phyloP scores from a whole-genome alignment of 2,888 invertebrate genomes.

The Erynnis tages region DNA sequence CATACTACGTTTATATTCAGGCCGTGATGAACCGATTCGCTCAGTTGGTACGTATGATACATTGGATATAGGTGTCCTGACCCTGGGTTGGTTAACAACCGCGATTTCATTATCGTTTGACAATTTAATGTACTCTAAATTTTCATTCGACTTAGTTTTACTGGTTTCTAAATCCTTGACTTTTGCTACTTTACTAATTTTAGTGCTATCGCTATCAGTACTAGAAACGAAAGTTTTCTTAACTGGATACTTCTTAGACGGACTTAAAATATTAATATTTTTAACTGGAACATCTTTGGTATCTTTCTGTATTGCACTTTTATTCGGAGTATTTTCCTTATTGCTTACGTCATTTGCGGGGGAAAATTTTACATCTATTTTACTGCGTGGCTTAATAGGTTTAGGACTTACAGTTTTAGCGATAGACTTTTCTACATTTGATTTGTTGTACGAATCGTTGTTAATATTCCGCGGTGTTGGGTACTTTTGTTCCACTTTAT shows the following conservation, averaged over 20 bases:
- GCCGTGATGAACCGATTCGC: constrained; percentile 52
- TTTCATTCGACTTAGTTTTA: constrained; percentile 68
- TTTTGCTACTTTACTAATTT: constrained; percentile 70
- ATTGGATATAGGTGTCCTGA: constrained; percentile 74
- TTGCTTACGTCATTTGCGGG: constrained; percentile 51
- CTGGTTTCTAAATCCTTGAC: constrained; percentile 74
- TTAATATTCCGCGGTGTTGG: constrained; percentile 58
- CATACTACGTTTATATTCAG: constrained; percentile 62
- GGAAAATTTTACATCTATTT: constrained; percentile 47
- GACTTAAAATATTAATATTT: constrained; percentile 70
- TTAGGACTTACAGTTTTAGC: constrained; percentile 44
- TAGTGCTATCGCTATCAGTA: constrained; percentile 62
- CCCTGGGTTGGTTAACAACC: constrained; percentile 74
- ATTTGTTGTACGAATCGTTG: constrained; percentile 49
- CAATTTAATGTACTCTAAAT: constrained; percentile 71
- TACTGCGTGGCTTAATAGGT: constrained; percentile 45
- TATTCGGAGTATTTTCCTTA: constrained; percentile 56
- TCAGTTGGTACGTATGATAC: constrained; percentile 68
- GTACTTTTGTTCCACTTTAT: constrained; percentile 52
- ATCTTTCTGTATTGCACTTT: constrained; percentile 71
- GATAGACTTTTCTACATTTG: constrained; percentile 45
- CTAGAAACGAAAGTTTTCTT: constrained; percentile 70
- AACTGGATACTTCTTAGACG: constrained; percentile 73
- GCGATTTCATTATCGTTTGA: constrained; percentile 73
- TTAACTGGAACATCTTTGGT: constrained; percentile 73